phyloP scores from a whole-genome alignment of 2,797 vertebrate species.

The Ceyx erithaca region DNA sequence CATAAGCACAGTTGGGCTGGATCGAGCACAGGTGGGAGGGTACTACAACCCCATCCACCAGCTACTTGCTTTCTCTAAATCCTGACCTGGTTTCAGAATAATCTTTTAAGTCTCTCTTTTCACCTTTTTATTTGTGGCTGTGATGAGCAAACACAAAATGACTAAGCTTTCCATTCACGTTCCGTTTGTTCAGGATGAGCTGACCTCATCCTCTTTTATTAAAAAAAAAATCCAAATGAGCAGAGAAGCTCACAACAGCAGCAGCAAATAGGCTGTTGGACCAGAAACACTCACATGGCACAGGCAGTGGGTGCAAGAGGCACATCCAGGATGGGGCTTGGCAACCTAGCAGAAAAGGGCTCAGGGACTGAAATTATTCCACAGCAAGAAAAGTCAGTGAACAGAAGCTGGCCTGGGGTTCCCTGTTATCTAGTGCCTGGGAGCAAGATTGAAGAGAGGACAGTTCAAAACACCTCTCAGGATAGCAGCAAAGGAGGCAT shows the following conservation, averaged over 20 bases:
- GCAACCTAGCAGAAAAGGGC: background rate
- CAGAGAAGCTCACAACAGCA: rapidly evolving
- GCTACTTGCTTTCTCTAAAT: background rate
- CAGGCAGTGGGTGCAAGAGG: rapidly evolving
- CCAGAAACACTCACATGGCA: rapidly evolving
- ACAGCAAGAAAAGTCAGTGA: rapidly evolving
- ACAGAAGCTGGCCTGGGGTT: background rate
- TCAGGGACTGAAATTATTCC: background rate
- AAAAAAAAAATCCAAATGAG: background rate
- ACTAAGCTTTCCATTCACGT: background rate
- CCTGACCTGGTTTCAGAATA: background rate
- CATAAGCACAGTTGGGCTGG: rapidly evolving
- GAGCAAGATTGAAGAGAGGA: background rate
- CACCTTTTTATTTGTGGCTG: background rate
- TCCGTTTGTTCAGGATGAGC: background rate
- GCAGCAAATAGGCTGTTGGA: background rate
- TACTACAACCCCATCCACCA: background rate
- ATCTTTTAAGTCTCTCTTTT: conserved; percentile 28
- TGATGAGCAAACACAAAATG: background rate
- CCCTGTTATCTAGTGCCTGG: background rate
- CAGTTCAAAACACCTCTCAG: rapidly evolving
- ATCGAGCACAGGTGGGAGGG: rapidly evolving
- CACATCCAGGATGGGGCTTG: background rate
- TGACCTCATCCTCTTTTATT: conserved; percentile 8
- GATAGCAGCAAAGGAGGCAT: background rate